phyloP scores from a whole-genome alignment of 2,888 invertebrate species.

The Tiliacea aurago region DNA sequence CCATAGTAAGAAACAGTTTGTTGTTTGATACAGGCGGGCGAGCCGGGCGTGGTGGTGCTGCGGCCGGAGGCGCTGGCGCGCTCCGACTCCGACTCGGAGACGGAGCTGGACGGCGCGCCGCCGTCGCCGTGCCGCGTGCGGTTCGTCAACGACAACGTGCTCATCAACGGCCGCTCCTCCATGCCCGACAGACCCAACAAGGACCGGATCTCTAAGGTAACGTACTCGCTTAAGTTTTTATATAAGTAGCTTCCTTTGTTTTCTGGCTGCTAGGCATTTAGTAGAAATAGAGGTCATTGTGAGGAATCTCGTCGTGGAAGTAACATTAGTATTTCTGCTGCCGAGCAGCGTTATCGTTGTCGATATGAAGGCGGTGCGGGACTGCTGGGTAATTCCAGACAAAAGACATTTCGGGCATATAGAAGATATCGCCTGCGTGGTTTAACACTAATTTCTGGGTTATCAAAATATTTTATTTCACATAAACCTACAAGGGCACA shows the following conservation, averaged over 20 bases:
- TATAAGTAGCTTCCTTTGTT: background rate
- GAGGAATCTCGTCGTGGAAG: background rate
- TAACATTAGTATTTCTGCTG: background rate
- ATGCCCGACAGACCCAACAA: slow-evolving; percentile 91
- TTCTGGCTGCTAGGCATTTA: background rate
- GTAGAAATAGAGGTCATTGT: background rate
- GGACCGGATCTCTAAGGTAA: slow-evolving; percentile 90
- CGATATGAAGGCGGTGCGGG: too few species aligned
- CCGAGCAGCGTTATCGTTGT: background rate
- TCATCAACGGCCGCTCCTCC: slow-evolving; percentile 97
- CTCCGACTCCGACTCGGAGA: slow-evolving; percentile 76
- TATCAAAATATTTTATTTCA: too few species aligned
- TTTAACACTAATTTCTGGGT: too few species aligned
- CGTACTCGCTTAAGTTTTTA: background rate
- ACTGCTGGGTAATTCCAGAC: background rate
- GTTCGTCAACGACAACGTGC: slow-evolving; percentile 96
- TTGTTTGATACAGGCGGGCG: slow-evolving; percentile 77
- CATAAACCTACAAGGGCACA: too few species aligned
- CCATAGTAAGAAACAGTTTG: background rate
- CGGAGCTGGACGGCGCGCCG: slow-evolving; percentile 88
- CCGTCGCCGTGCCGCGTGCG: slow-evolving; percentile 95
- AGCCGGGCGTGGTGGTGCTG: slow-evolving; percentile 86
- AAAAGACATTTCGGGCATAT: background rate
- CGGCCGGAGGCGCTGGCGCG: slow-evolving; percentile 91
- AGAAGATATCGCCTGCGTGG: too few species aligned